These are phyloP conservation scores for Aporophyla lueneburgensis DNA, from an alignment of 2,888 invertebrate species.

Conservation along the genomic window DNA sequence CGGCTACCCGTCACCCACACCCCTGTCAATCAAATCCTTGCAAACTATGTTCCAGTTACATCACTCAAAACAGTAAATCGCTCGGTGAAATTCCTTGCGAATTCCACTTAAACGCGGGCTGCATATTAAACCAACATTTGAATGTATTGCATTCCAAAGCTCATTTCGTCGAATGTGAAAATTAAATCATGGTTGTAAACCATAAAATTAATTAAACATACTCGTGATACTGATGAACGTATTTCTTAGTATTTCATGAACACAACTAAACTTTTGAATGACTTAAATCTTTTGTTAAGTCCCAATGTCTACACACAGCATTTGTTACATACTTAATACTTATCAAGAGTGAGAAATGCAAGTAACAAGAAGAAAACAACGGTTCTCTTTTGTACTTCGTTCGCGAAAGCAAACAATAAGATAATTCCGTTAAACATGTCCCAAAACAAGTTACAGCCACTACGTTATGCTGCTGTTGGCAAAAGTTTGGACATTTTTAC, in stretches of 20 bases:
- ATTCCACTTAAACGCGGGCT: constrained; percentile 47
- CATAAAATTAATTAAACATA: constrained; percentile 13
- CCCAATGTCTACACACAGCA: constrained; percentile 30
- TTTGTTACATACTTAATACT: constrained; percentile 60
- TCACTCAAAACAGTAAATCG: constrained; percentile 69
- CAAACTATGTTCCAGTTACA: constrained; percentile 78
- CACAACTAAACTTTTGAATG: constrained; percentile 30
- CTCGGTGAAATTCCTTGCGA: constrained; percentile 53
- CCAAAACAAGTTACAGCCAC: constrained; percentile 77
- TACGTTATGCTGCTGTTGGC: constrained; percentile 75
- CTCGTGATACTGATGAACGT: neutral
- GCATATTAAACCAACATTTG: constrained; percentile 49
- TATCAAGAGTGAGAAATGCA: constrained; percentile 60
- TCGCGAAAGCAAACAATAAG: constrained; percentile 73
- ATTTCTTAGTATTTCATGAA: constrained; percentile 23
- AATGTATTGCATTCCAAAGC: constrained; percentile 47
- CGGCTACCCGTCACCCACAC: constrained; percentile 64
- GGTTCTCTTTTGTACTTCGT: constrained; percentile 65
- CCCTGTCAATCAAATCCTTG: constrained; percentile 81
- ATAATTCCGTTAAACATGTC: constrained; percentile 76
- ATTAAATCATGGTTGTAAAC: constrained; percentile 14
- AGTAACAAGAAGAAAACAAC: constrained; percentile 64
- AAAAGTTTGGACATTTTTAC: constrained; percentile 84
- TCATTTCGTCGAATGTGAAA: constrained; percentile 17
- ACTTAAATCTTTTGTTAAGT: constrained; percentile 44